Conservation (phyloP, 2,113 vertebrate genomes). For the Pseudorasbora parva region DNA sequence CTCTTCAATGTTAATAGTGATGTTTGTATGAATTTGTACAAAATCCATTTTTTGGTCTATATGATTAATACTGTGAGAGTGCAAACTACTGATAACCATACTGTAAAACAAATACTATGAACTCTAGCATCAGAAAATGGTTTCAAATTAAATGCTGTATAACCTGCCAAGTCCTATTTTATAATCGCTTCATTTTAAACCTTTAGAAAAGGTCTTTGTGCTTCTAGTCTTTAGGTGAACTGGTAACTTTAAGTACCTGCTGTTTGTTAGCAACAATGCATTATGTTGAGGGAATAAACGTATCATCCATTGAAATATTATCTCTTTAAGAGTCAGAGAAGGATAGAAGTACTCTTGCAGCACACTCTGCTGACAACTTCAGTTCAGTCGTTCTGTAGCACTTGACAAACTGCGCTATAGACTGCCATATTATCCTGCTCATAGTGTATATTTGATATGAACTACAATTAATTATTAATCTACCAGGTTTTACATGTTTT, state of each 20-base stretch:
- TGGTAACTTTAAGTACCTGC: constrained; percentile 30
- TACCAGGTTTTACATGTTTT: constrained; percentile 33
- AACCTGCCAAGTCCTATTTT: constrained; percentile 17
- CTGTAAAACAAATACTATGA: constrained; percentile 26
- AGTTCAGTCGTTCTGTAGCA: constrained; percentile 31
- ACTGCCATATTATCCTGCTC: constrained; percentile 33
- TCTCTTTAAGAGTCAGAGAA: background rate
- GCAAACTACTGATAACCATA: constrained; percentile 73
- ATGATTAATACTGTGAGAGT: constrained; percentile 66
- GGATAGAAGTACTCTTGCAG: constrained; percentile 46
- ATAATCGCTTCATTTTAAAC: constrained; percentile 16
- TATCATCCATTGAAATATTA: background rate
- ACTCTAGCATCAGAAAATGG: constrained; percentile 38
- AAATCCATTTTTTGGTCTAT: constrained; percentile 65
- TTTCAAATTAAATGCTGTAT: constrained; percentile 15
- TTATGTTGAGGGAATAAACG: background rate
- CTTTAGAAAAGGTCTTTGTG: background rate
- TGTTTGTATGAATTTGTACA: constrained; percentile 65
- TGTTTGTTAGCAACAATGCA: constrained; percentile 3
- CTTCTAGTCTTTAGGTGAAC: constrained; percentile 12
- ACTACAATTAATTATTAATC: constrained; percentile 59
- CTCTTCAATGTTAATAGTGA: constrained; percentile 52
- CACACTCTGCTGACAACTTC: constrained; percentile 63
- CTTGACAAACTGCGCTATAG: constrained; percentile 2
- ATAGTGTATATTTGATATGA: constrained; percentile 42